Percentiles rank a stretch among this genome's conserved stretches.
Evolutionary conservation across 2,113 vertebrate genomes (phyloP).

Genomic region (Osmerus mordax): DNA sequence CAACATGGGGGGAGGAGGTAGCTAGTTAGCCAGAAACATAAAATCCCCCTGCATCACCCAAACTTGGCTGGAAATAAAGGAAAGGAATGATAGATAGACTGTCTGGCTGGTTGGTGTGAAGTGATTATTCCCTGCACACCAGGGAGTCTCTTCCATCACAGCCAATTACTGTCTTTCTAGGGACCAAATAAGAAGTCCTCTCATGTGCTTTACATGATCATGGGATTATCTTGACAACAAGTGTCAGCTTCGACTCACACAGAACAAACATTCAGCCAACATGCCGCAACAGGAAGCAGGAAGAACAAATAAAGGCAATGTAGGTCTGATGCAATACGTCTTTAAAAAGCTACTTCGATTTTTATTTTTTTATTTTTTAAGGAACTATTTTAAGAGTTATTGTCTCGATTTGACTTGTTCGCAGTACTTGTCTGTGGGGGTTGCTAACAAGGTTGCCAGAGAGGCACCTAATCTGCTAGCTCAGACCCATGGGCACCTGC

Average conservation of each 20-base stretch:
- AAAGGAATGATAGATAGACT: slow-evolving; percentile 9
- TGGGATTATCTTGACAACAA: not conserved
- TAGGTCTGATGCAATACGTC: too few species aligned
- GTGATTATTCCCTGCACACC: not conserved
- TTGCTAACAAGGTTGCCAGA: not conserved
- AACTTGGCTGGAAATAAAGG: not conserved
- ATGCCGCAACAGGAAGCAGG: too few species aligned
- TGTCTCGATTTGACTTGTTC: too few species aligned
- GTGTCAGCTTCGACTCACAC: too few species aligned
- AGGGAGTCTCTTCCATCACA: not conserved
- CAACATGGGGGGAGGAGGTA: slow-evolving; percentile 14
- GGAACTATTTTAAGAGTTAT: too few species aligned
- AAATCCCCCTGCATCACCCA: not conserved
- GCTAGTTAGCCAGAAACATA: slow-evolving; percentile 13
- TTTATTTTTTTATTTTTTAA: too few species aligned
- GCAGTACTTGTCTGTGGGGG: too few species aligned
- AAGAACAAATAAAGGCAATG: too few species aligned
- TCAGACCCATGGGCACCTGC: not conserved
- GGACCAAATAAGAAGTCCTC: not conserved
- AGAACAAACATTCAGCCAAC: too few species aligned
- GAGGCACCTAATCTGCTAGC: not conserved
- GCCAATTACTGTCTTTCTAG: not conserved
- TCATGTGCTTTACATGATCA: not conserved
- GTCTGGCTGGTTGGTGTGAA: not conserved
- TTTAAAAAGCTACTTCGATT: too few species aligned